Evolutionary conservation across 2,113 vertebrate genomes (phyloP).

Genomic region (Astur gentilis): DNA sequence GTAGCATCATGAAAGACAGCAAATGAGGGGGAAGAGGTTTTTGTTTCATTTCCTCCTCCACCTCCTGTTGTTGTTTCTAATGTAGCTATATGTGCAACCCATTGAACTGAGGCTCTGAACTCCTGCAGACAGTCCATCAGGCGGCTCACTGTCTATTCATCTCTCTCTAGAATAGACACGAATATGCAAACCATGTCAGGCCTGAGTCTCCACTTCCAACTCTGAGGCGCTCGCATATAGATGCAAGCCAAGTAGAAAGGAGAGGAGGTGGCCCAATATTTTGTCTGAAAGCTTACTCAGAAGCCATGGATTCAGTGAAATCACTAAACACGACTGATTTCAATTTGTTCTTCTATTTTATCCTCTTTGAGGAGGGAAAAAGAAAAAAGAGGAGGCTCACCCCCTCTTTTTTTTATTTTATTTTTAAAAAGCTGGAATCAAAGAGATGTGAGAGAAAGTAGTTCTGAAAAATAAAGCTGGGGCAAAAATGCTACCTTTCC

Average conservation of each 20-base stretch:
- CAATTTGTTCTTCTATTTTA: background rate
- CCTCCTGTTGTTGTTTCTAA: background rate
- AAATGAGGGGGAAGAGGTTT: background rate
- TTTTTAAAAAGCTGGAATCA: background rate
- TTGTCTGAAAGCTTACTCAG: background rate
- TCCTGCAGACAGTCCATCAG: background rate
- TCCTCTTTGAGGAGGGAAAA: background rate
- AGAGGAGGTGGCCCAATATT: background rate
- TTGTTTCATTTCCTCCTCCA: background rate
- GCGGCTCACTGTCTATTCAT: background rate
- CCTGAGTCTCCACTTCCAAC: background rate
- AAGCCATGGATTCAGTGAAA: background rate
- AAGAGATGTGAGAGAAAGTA: background rate
- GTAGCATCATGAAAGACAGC: background rate
- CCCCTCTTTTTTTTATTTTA: background rate
- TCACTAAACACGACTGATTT: background rate
- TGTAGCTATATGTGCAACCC: background rate
- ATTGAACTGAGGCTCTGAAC: background rate
- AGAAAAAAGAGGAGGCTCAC: too few relatives aligned
- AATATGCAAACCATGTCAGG: background rate
- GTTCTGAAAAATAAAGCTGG: background rate
- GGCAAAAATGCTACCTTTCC: background rate
- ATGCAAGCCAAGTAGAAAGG: background rate
- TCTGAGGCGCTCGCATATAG: background rate
- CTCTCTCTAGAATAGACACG: background rate